phyloP scores from a whole-genome alignment of 2,113 vertebrate species.

The Myocastor coypus region DNA sequence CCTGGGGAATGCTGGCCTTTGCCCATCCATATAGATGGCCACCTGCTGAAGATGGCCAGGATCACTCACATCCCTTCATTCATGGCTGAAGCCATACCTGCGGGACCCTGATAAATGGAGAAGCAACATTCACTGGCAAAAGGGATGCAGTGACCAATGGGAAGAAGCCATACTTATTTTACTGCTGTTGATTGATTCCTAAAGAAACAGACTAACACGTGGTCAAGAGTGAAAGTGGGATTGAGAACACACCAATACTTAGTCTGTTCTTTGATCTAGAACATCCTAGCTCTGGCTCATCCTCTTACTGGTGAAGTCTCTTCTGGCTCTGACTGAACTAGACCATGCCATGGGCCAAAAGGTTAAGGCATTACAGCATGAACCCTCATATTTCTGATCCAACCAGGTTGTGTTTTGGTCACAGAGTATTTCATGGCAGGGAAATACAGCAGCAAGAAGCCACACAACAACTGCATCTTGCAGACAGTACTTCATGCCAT shows the following conservation, averaged over 20 bases:
- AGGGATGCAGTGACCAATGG: neutral
- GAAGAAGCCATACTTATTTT: neutral
- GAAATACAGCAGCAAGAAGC: neutral
- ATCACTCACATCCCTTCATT: neutral
- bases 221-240: neutral
- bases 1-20: neutral
- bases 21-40: neutral
- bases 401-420: neutral
- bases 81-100: neutral
- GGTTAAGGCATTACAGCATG: neutral
- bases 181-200: neutral
- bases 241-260: neutral
- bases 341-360: neutral
- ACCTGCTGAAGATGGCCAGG: neutral
- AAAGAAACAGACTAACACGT: neutral
- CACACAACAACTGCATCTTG: neutral
- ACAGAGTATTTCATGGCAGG: neutral
- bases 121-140: neutral
- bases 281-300: neutral
- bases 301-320: neutral
- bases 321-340: neutral
- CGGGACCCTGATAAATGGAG: neutral
- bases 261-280: neutral
- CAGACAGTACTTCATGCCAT: neutral
- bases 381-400: neutral